Base-by-base conservation (phyloP, 2,888 invertebrate genomes). In the Zeuzera pyrina region DNA sequence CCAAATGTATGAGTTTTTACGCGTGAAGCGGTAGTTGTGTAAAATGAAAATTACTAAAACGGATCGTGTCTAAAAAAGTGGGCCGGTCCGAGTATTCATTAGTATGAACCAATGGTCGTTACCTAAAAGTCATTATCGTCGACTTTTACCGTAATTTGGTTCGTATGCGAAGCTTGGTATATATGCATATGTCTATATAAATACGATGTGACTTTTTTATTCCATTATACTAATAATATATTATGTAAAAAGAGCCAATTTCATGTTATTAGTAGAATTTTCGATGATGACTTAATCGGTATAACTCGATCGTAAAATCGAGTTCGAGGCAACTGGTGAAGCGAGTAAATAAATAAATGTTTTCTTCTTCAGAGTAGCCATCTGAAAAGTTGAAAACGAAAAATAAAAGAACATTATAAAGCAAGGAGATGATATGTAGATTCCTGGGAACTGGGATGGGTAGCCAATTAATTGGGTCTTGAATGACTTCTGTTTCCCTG, bases 41-140 rank as follows among this genome's bases (percentile, higher is more conserved):
- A 24, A 64, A 65, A 52, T 38, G 64, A 60, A 72, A 71, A 74
- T 73, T 68, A 76, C 71, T 68, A 59, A 73, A 76, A 71, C 69
- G 63, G 68, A 78, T 69, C 64, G 65, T 55, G 57, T 55, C 66
- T 70, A 72, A 77, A 77, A 74, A 77, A 79, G 79, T 77, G 77
- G 83, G 81, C 53, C 49, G 81, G 64, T 50, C 74, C 68, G 54
- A 38, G 49, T 47, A 57, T 66, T 77, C 79, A 79, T 81, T 81
- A 83, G 78, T 64, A 57, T 42, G 65, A 64, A 62, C 83, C 83
- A 81, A 83, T 83, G 78, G 77, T 76, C 72, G 79, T 71, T 77
- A 79, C 81, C 72, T 63, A 74, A 79, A 83, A 77, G 69, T 78
- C 83, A 79, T 83, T 83, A 83, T 70, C 64, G 56, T 67, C 65